Base-by-base conservation (phyloP, 2,797 vertebrate genomes). In the Xenops minutus region DNA sequence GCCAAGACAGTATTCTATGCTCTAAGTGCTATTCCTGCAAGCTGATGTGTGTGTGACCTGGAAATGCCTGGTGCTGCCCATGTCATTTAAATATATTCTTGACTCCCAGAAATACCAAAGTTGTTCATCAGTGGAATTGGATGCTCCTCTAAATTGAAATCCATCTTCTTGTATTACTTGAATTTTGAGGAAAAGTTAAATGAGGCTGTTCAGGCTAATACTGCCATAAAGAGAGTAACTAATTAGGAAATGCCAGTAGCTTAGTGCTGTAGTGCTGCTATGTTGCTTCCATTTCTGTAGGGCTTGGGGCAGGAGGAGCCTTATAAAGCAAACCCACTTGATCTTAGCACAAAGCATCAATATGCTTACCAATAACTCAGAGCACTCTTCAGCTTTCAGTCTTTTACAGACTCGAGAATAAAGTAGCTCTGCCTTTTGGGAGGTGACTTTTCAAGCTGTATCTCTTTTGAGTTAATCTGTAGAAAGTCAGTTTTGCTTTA, bases 11-110 rank as follows among this genome's bases (percentile, higher is more conserved):
- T 11, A 0, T 54, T 64, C 34, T 78, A 34, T 61, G 55, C 41
- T 52, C 29, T 17, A 6, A 44, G 32, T 26, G 24, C 34, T 56
- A 0, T 22, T 0, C 2, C 30, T 66, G 39, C 20, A 55, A 4
- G 20, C n/a, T n/a, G 27, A 4, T 61, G 5, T 18, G 15, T 63
- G 54, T 63, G 54, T 64, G 9, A 15, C 19, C 15, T 85, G 58
- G 72, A 62, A 83, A n/a, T 54, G 7, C 24, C 22, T 58, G 21
- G 8, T 85, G 59, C 7, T 66, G 89, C 56, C 71, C 8, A 2
- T 54, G 56, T 67, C 20, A 26, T 23, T 43, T 74, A 44, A 82
- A 37, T 32, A 3, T 4, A 13, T 73, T 34, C 10, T 29, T 43
- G 44, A 17, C 20, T 63, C 36, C 77, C 17, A 55, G 29, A 80